These are phyloP conservation scores for Ophthalmolycus amberensis DNA, from an alignment of 2,113 vertebrate species.

Conservation along the genomic window DNA sequence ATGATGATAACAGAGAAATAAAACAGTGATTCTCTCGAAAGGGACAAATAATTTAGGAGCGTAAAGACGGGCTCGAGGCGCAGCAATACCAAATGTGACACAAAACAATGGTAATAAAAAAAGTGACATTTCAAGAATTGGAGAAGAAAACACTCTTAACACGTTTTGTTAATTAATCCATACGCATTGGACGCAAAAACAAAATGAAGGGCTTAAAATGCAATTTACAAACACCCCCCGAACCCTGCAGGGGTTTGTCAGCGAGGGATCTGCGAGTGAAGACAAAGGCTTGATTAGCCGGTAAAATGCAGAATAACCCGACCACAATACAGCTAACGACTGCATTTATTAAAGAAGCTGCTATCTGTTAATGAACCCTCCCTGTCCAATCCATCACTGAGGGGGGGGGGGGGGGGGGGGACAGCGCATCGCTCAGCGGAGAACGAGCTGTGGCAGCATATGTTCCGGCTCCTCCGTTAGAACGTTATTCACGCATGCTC, in stretches of 20 bases:
- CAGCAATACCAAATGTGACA: conserved; percentile 10
- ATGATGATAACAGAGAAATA: conserved; percentile 1
- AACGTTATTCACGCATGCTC: conserved; percentile 49
- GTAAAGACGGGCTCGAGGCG: neutral
- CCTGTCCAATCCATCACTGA: conserved; percentile 63
- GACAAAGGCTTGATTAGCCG: conserved; percentile 53
- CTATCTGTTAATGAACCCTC: conserved; percentile 70
- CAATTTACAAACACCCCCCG: neutral
- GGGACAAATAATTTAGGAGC: neutral
- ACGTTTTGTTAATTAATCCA: conserved; percentile 21
- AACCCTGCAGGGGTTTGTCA: conserved; percentile 2
- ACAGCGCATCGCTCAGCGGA: conserved; percentile 54
- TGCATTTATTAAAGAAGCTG: conserved; percentile 69
- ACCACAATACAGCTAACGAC: conserved; percentile 60
- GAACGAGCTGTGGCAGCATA: conserved; percentile 68
- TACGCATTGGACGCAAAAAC: conserved; percentile 9
- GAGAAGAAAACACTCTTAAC: conserved; percentile 6
- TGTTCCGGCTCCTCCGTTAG: conserved; percentile 59
- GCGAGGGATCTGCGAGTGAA: conserved; percentile 5
- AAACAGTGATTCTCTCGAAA: neutral
- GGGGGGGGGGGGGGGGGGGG: neutral
- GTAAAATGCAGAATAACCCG: conserved; percentile 47
- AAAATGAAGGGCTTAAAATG: neutral
- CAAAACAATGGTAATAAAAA: conserved; percentile 6
- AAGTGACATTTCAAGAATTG: conserved; percentile 1